Conservation (phyloP, 2,113 vertebrate species). For the Talpa occidentalis region DNA sequence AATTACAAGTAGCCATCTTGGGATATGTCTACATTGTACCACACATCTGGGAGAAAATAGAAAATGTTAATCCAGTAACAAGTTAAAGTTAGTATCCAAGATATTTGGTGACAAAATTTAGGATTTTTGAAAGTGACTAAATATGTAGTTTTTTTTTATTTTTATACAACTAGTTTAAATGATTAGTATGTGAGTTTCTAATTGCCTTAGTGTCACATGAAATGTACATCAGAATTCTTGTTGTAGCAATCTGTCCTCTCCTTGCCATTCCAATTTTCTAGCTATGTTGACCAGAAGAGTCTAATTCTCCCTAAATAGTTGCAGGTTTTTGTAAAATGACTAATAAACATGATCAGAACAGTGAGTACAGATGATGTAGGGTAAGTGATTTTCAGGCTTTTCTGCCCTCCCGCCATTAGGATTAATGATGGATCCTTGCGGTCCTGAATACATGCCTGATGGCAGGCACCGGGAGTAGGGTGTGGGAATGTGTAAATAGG, state of each 20-base stretch:
- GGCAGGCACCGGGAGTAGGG: too few relatives aligned
- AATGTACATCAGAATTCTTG: not conserved
- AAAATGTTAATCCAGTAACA: constrained; percentile 15
- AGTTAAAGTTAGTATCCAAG: not conserved
- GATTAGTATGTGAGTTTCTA: not conserved
- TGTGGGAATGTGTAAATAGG: too few relatives aligned
- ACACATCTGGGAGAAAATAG: not conserved
- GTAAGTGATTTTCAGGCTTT: too few relatives aligned
- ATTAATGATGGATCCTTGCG: too few relatives aligned
- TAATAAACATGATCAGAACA: not conserved
- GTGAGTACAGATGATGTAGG: not conserved
- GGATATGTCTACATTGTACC: not conserved
- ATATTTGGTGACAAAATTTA: not conserved
- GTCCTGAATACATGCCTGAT: too few relatives aligned
- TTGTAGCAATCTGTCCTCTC: not conserved
- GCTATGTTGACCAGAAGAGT: not conserved
- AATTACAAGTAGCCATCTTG: not conserved
- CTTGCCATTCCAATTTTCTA: not conserved
- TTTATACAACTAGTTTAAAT: not conserved
- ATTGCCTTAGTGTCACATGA: not conserved
- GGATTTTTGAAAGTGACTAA: not conserved
- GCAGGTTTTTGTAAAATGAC: not conserved
- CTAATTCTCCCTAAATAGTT: not conserved
- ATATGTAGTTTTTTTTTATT: not conserved
- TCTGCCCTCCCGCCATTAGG: too few relatives aligned